Base-by-base conservation (phyloP, 1,140 invertebrate species). In the Drosophila tsacasi region DNA sequence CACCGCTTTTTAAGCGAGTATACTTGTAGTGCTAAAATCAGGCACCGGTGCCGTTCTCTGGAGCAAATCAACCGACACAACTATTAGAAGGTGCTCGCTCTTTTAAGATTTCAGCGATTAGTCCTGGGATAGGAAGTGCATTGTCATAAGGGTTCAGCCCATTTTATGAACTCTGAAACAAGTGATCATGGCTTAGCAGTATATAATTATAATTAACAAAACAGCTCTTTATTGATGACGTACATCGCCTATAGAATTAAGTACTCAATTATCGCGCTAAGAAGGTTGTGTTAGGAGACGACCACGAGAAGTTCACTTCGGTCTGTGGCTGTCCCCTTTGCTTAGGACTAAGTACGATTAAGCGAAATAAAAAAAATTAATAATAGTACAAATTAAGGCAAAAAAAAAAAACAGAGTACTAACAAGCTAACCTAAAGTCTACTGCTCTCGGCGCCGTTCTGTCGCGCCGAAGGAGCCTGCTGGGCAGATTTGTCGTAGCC, bases 371-470 rank as follows among this genome's bases (percentile, higher is more conserved):
- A 69, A 63, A 69, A 68, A 55, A 69, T 79, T 61, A 74, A 65
- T 83, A 75, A 69, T 78, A 75, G 54, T 82, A 64, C 1, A 39
- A 25, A 50, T 66, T 55, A 66, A 52, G 50, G 47, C 8, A 58
- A 66, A 35, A 35, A 32, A 65, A 72, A 84, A 49, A 49, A 80
- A 66, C 71, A 83, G 67, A 68, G 37, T 37, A 39, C 32, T 49
- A 25, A 46, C n/a, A 37, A 37, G 15, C 32, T 59, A 46, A 61
- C 57, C 75, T 92, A 92, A 76, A 92, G 91, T 92, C 91, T 92
- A 76, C 91, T 92, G 76, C 91, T 92, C 83, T 92, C 91, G 49
- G 85, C 79, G 49, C 82, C 69, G 55, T 77, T 89, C 21, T 66
- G 60, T 67, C 78, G 72, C 42, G 66, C 47, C 46, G 80, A 52